Evolutionary conservation across 2,113 vertebrate species (phyloP).

Genomic region (Pogona vitticeps): DNA sequence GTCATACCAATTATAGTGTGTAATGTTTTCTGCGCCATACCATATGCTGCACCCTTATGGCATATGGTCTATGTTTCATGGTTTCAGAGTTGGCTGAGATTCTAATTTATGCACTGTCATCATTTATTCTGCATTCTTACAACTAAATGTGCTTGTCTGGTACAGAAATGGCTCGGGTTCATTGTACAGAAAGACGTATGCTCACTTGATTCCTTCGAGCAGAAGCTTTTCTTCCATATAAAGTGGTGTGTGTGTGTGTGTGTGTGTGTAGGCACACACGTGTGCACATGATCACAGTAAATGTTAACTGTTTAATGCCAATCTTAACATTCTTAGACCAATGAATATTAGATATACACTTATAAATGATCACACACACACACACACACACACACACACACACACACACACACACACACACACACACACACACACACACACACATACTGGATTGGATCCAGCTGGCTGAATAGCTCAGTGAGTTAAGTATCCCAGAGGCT

Average conservation of each 20-base stretch:
- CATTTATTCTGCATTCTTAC: slow-evolving; percentile 11
- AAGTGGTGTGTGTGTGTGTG: too few relatives aligned
- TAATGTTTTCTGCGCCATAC: background rate
- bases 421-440: too few relatives aligned
- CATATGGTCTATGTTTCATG: slow-evolving; percentile 4
- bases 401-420: too few relatives aligned
- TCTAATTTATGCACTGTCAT: slow-evolving; percentile 2
- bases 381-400: too few relatives aligned
- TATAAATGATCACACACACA: too few relatives aligned
- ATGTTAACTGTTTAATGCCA: background rate
- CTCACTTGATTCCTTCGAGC: background rate
- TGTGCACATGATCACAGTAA: too few relatives aligned
- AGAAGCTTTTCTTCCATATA: background rate
- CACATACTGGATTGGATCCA: too few relatives aligned
- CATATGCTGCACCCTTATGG: slow-evolving; percentile 16
- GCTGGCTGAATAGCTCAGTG: too few relatives aligned
- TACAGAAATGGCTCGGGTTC: background rate
- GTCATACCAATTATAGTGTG: slow-evolving; percentile 3
- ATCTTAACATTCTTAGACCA: too few relatives aligned
- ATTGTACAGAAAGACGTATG: background rate
- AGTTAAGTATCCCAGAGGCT: too few relatives aligned
- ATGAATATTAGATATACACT: too few relatives aligned
- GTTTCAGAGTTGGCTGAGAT: background rate
- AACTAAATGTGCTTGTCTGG: background rate
- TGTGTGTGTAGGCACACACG: too few relatives aligned